Base-by-base conservation (phyloP, 2,888 invertebrate species). In the Xylota sylvarum region DNA sequence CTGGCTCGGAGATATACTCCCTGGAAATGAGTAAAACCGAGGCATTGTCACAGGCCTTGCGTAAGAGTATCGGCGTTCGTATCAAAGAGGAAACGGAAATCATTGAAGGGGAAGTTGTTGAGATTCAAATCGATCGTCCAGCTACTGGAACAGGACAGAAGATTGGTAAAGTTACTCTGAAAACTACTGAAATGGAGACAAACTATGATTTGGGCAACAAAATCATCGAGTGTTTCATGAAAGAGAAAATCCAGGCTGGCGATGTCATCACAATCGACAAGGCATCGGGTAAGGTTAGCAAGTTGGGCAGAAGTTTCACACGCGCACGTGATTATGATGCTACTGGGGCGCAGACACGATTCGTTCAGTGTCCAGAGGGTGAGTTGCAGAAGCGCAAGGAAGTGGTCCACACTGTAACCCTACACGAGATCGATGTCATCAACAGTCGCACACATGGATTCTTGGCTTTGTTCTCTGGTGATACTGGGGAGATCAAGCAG, bases 111-210 rank as follows among this genome's bases (percentile, higher is more conserved):
- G 99, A 99, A 93, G 99, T 99, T 0, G 98, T 99, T 0, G 98
- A 99, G 90, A 96, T 99, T 56, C 97, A 98, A 91, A 97, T 99
- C 32, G 99, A 99, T 91, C 94, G 98, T 19, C 98, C 98, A 0
- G 98, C 98, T 0, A 96, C 98, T 0, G 98, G 97, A 23, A 95
- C 96, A 12, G 97, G 97, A 0, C 93, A 93, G 60, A 93, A 93
- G 92, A 95, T 98, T 55, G 99, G 99, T 1, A 97, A 99, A 90
- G 94, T 99, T 40, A 99, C 99, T 0, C 93, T 99, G 56, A 99
- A 99, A 93, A 99, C 99, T 0, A 99, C 99, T 0, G 99, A 99
- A 92, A 99, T 99, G 99, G 99, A 99, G 93, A 99, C 99, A 0
- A 97, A 99, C 88, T 99, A 99, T 91, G 99, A 99, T 92, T 94